Conservation (phyloP, 2,888 invertebrate species). For the Magallana nippona region DNA sequence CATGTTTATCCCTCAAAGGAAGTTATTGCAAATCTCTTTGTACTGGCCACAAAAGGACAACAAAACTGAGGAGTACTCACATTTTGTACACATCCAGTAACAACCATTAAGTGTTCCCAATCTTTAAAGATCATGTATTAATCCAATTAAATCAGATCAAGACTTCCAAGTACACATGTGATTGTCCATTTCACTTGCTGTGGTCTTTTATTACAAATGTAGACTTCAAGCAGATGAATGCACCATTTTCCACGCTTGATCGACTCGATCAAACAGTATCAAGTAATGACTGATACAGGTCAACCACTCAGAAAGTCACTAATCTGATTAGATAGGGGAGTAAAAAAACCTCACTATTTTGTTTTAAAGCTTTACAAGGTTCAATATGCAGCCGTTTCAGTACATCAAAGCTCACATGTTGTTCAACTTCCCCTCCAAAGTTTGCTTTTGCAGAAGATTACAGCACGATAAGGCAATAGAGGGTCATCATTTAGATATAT, state of each 20-base stretch:
- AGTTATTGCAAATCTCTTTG: not conserved
- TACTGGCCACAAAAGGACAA: conserved; percentile 10
- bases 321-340: not conserved
- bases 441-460: conserved; percentile 15
- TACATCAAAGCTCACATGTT: conserved; percentile 25
- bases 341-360: not conserved
- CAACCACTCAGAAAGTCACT: conserved; percentile 1
- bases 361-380: not conserved
- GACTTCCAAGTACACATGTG: not conserved
- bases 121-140: not conserved
- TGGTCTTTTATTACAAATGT: not conserved
- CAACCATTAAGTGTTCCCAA: not conserved
- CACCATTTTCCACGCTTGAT: conserved; percentile 7
- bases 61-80: not conserved
- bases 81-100: not conserved
- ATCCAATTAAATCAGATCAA: not conserved
- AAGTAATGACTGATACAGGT: conserved; percentile 5
- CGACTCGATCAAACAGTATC: conserved; percentile 6
- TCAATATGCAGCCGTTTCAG: conserved; percentile 12
- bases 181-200: too few species aligned
- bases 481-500: conserved; percentile 22
- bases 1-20: not conserved
- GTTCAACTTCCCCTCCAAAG: conserved; percentile 1
- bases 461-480: conserved; percentile 10
- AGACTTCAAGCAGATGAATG: conserved; percentile 4